Evolutionary conservation across 2,113 vertebrate genomes (phyloP), one percentile per base, ranked within the genome.

Genomic region (Psittacus erithacus): DNA sequence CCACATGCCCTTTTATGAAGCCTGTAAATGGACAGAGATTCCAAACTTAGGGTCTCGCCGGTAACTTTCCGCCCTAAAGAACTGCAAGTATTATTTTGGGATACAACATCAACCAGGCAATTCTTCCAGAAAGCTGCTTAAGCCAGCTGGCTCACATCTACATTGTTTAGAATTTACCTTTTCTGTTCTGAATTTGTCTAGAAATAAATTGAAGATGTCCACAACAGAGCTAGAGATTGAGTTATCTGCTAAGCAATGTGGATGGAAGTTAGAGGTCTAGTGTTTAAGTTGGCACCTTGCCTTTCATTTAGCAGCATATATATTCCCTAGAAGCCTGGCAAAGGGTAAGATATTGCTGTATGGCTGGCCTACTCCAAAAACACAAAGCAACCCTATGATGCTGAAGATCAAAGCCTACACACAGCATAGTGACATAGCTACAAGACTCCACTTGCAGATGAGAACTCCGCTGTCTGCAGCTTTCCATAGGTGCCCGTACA

Each of bases 241-340:
- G 23, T 70, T 53, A 46, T 11, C 55, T 89, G 55, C 69, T 57
- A 27, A 91, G 25, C 25, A 43, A 15, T 0, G 2, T 24, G 1
- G 2, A 20, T 24, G 1, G 2, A 20, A 0, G 6, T 10, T 0
- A 39, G 10, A 28, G 27, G 15, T 10, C 29, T 50, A 82, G 41
- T 1, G 1, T 25, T 79, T 24, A 24, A 67, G 14, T 6, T 68
- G 50, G 14, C 16, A 81, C 44, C 22, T 5, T 28, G 29, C 20
- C 73, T 89, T 53, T 44, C 12, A 5, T n/a, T 70, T 7, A 67
- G 22, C 64, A 84, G 44, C 44, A 41, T 1, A 35, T 33, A n/a
- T 23, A 17, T 25, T 67, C 49, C 44, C 29, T 29, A 18, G 64
- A 59, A 86, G 7, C n/a, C 57, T 63, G 57, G 49, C 15, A 70